Percentiles rank a stretch among this genome's conserved stretches.
These are phyloP conservation scores for Nasonia vitripennis DNA, from an alignment of 1,140 invertebrate genomes.

Conservation along the genomic window DNA sequence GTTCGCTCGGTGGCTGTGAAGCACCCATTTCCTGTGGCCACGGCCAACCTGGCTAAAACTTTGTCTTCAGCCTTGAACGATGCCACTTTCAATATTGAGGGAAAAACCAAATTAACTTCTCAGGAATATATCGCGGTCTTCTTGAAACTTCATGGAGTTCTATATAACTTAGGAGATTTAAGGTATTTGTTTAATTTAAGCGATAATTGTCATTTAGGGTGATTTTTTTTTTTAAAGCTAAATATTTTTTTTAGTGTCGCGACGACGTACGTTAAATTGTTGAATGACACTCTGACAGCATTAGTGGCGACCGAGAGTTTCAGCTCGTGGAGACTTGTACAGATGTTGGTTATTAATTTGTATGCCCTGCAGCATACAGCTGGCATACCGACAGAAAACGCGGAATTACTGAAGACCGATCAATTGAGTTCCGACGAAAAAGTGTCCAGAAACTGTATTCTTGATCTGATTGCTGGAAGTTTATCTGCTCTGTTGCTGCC, in stretches of 20 bases:
- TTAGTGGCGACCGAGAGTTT: constrained; percentile 87
- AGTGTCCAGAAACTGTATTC: constrained; percentile 76
- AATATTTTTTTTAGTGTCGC: constrained; percentile 65
- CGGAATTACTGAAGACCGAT: constrained; percentile 65
- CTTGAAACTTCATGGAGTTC: constrained; percentile 79
- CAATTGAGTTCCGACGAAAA: constrained; percentile 77
- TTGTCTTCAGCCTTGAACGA: constrained; percentile 78
- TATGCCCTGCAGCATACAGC: constrained; percentile 82
- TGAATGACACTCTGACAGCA: constrained; percentile 83
- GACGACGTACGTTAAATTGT: constrained; percentile 76
- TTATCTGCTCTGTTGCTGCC: constrained; percentile 84
- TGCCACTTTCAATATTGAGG: constrained; percentile 73
- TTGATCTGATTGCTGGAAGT: constrained; percentile 81
- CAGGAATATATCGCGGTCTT: constrained; percentile 84
- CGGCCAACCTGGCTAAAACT: constrained; percentile 84
- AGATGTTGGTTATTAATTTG: constrained; percentile 86
- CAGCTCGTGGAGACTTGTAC: constrained; percentile 81
- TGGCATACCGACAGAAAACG: constrained; percentile 62
- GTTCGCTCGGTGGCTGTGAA: constrained; percentile 86
- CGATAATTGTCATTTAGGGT: neutral
- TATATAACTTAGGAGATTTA: constrained; percentile 79
- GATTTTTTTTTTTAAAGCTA: neutral
- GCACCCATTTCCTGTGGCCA: constrained; percentile 88
- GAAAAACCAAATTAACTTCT: constrained; percentile 78
- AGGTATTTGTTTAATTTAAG: constrained; percentile 49